Evolutionary conservation across 2,888 invertebrate species (phyloP), one percentile per base, ranked within the genome.

Genomic region (Podabrus alpinus): DNA sequence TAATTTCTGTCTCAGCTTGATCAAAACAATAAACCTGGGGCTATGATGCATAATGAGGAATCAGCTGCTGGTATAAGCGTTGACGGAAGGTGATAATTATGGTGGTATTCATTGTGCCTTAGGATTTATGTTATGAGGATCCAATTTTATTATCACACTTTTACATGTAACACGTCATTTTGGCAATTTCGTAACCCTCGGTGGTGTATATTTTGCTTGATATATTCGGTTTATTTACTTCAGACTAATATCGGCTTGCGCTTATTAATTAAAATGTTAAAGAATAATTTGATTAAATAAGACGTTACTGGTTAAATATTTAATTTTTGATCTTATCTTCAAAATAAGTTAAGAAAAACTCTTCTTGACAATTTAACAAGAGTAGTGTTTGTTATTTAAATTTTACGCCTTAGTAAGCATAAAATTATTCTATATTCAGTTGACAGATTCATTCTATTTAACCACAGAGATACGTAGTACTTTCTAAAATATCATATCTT

Each of bases 31-130:
- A 68, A 17, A 15, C 62, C 15, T 29, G 17, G n/a, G 24, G 72
- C 72, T 62, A 45, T 25, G 29, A 59, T 68, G 17, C 66, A 71
- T 68, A 73, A 72, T 59, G 24, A 16, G 62, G 71, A 70, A 68
- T 68, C 73, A 60, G 73, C 76, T 76, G 73, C 76, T 66, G 73
- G 62, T 71, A 68, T 73, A 76, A 71, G 69, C 71, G 73, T 73
- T 73, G 76, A 76, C 71, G 76, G 73, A 76, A 76, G 76, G 76
- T 73, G 76, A 76, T 76, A 76, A 76, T 76, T 76, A 76, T 61
- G 68, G 73, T 71, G 71, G 73, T 66, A 76, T 76, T 76, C 69
- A 45, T 67, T 70, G 68, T 17, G 76, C 73, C 76, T 16, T 19
- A 59, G 73, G 76, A 68, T 73, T 9, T 71, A n/a, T 71, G 16